These are phyloP conservation scores for Drosophila atroscutellata DNA, from an alignment of 2,888 invertebrate species.

Conservation along the genomic window DNA sequence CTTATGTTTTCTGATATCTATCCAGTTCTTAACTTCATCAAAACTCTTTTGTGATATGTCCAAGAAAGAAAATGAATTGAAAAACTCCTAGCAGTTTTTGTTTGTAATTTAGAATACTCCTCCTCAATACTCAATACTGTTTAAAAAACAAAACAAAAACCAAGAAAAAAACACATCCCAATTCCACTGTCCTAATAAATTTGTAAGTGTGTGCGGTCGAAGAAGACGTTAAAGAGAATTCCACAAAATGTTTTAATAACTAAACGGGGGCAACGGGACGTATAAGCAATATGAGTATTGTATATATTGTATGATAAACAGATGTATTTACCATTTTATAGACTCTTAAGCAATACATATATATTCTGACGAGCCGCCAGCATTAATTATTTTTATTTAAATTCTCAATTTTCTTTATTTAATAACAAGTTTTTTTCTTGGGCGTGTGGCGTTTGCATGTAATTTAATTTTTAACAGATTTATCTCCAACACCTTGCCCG, in stretches of 20 bases:
- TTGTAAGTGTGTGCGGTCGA: conserved; percentile 69
- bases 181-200: conserved; percentile 62
- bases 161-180: conserved; percentile 9
- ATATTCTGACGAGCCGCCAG: conserved; percentile 32
- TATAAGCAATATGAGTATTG: conserved; percentile 59
- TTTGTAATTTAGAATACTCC: conserved; percentile 63
- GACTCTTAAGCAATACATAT: conserved; percentile 54
- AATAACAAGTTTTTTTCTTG: conserved; percentile 21
- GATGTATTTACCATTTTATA: conserved; percentile 31
- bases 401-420: neutral
- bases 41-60: conserved; percentile 80
- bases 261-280: conserved; percentile 67
- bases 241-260: conserved; percentile 26
- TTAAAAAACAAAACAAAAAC: conserved; percentile 1
- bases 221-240: conserved; percentile 58
- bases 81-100: conserved; percentile 50
- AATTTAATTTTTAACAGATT: conserved; percentile 65
- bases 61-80: conserved; percentile 60
- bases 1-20: conserved; percentile 30
- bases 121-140: conserved; percentile 46
- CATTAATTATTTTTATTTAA: conserved; percentile 13
- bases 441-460: conserved; percentile 44
- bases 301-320: conserved; percentile 38
- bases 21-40: conserved; percentile 67
- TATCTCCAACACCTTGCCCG: conserved; percentile 65